Evolutionary conservation across 2,797 vertebrate species (phyloP), one percentile per base, ranked within the genome.

Genomic region (Halcyon chelicuti): DNA sequence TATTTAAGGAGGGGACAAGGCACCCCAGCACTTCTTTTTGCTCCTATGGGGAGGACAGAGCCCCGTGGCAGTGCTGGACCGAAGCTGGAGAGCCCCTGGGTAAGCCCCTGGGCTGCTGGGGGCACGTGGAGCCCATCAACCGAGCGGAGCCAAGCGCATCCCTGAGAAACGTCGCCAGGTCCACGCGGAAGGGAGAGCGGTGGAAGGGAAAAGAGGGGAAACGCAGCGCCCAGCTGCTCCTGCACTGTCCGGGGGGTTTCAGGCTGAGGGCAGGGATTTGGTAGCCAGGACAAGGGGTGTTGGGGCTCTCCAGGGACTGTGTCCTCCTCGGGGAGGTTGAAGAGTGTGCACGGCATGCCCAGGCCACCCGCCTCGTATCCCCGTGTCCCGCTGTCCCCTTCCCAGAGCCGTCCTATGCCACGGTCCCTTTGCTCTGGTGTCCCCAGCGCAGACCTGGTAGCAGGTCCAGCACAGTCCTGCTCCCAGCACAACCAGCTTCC

Each of bases 391-490:
- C 14, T 46, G 28, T 29, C 33, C 62, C 73, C 51, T 47, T 52
- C 26, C 61, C 33, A 52, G 72, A 52, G 26, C 29, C 31, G 19
- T 76, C 35, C 86, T 16, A 16, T 2, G 0, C 33, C 2, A 1
- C 1, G 1, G 25, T 39, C 60, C 46, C 66, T 37, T 73, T 1
- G 2, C 44, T 60, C 58, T 16, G 12, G 14, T 17, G 47, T 71
- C 19, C 52, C 74, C 79, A 1, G 4, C 37, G 14, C 0, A 10
- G 23, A n/a, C 18, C 60, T 3, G 0, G 21, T 35, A 29, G 39
- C 0, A 5, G 51, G 46, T 54, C 33, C 10, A 1, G 60, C 0
- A 0, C 55, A 55, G 52, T 8, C 37, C 54, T 1, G 9, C 55
- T 90, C 39, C 65, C 12, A 1, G 57, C 51, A 13, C 17, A 0